Base-by-base conservation (phyloP, 2,113 vertebrate species). In the Tautogolabrus adspersus region DNA sequence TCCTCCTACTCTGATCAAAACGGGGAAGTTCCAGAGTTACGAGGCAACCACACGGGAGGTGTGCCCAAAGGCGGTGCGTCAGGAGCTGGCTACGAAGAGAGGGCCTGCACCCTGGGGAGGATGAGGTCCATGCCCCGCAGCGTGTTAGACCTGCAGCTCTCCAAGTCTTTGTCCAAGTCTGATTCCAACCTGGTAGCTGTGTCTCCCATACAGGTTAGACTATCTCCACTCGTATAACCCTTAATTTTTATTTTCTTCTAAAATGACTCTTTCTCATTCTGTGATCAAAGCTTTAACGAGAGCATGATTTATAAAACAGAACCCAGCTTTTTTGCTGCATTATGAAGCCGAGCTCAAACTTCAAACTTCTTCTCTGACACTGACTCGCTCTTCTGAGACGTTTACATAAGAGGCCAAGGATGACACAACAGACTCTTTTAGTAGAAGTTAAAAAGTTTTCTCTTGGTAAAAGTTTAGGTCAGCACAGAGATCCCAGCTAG, bases 91-190 rank as follows among this genome's bases (percentile, higher is more conserved):
- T 96, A 95, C 93, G 96, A 98, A 80, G 97, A 99, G 77, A 92
- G 97, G 79, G 96, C 97, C 0, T 98, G 96, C 90, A 99, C 97
- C 0, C 94, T 99, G 51, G 97, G 97, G 61, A 97, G 97, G 91
- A 98, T 98, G 94, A 94, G 96, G 63, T 97, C 97, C 1, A 91
- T 97, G 75, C 96, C 96, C 65, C 97, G 96, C 87, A 95, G 95
- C 26, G 93, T 97, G 72, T 88, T 97, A 66, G 97, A 98, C 87
- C 94, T 96, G 92, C 97, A 97, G 83, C 94, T 97, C 77, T 96
- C 96, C 79, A 97, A 97, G 93, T 96, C 86, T 52, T 94, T 99
- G 80, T 99, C 97, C 0, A 99, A 99, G 89, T 99, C 97, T 0
- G 97, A 99, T 79, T 98, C 97, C 70, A 96, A 98, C 93, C 95